These are phyloP conservation scores for Chrysocyon brachyurus DNA, from an alignment of 2,797 vertebrate species.

Conservation along the genomic window DNA sequence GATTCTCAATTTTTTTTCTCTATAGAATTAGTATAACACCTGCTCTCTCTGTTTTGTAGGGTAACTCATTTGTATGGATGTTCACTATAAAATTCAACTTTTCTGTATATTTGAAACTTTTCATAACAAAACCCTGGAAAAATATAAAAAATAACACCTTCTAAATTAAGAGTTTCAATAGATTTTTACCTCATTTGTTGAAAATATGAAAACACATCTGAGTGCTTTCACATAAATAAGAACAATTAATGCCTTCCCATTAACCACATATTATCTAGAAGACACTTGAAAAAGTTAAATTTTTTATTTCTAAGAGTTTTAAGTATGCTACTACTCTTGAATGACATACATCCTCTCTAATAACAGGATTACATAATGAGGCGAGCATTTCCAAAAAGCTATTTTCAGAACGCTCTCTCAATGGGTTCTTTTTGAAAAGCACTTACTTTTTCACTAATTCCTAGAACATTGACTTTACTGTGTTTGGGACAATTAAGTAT, in stretches of 20 bases:
- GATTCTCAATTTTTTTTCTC: neutral
- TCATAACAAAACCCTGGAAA: neutral
- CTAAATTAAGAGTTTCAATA: neutral
- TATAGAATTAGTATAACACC: neutral
- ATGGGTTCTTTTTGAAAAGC: neutral
- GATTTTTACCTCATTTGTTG: neutral
- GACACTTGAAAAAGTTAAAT: neutral
- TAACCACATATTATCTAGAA: neutral
- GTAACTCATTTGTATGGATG: neutral
- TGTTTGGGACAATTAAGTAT: neutral
- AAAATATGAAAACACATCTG: neutral
- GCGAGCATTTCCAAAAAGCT: neutral
- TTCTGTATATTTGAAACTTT: neutral
- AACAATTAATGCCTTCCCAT: neutral
- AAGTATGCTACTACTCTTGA: neutral
- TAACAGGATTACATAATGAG: constrained; percentile 9
- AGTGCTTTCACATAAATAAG: neutral
- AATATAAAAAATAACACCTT: neutral
- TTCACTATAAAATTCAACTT: neutral
- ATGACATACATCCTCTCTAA: neutral
- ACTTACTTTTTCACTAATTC: neutral
- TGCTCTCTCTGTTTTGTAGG: neutral
- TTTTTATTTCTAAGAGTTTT: neutral
- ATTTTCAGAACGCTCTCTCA: neutral
- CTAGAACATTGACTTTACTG: neutral